These are phyloP conservation scores for Ciona savignyi DNA, from an alignment of 23 tunicate genomes.

Conservation along the genomic window DNA sequence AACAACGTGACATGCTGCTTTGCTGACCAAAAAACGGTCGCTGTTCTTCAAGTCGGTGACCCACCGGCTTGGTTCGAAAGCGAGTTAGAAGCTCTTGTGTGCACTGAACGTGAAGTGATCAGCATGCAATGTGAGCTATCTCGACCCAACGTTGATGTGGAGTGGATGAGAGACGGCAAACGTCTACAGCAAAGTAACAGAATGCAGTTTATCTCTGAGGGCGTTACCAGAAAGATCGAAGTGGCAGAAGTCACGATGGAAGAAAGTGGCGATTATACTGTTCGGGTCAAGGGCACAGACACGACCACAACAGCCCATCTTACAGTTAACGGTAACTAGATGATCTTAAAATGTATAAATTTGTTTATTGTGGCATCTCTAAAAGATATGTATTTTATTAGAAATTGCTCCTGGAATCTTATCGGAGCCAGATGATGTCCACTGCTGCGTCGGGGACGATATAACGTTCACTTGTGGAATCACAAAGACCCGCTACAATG, in stretches of 20 bases:
- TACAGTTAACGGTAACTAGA: slow-evolving; percentile 57
- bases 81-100: slow-evolving; percentile 17
- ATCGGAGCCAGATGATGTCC: slow-evolving; percentile 38
- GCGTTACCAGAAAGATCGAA: slow-evolving; percentile 38
- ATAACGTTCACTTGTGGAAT: slow-evolving; percentile 45
- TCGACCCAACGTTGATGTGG: slow-evolving; percentile 58
- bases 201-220: slow-evolving; percentile 54
- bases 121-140: slow-evolving; percentile 66
- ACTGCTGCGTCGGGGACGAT: slow-evolving; percentile 57
- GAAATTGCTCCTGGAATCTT: slow-evolving; percentile 82
- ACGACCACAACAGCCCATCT: slow-evolving; percentile 49
- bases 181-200: neutral
- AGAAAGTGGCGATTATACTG: slow-evolving; percentile 67
- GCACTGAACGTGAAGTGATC: slow-evolving; percentile 66
- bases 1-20: slow-evolving; percentile 27
- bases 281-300: slow-evolving; percentile 38
- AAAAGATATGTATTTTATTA: slow-evolving; percentile 2
- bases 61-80: slow-evolving; percentile 86
- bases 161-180: slow-evolving; percentile 1
- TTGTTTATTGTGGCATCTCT: neutral
- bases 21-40: slow-evolving; percentile 37
- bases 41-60: slow-evolving; percentile 53
- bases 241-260: slow-evolving; percentile 35
- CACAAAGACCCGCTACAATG: slow-evolving; percentile 46
- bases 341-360: neutral